Evolutionary conservation across 2,113 vertebrate species (phyloP).

Genomic region (Ranitomeya imitator): DNA sequence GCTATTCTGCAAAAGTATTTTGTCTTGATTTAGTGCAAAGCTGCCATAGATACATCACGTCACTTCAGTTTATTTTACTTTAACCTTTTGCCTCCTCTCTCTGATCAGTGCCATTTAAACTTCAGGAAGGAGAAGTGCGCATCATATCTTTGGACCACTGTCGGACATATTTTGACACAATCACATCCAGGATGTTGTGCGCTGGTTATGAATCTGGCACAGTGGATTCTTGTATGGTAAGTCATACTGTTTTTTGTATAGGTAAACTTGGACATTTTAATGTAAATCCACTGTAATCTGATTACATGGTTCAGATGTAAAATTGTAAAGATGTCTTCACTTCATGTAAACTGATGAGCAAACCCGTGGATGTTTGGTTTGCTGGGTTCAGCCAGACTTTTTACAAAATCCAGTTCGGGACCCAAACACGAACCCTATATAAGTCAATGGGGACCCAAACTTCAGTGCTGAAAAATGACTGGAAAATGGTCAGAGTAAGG

Average conservation of each 20-base stretch:
- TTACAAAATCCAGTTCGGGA: too few relatives aligned
- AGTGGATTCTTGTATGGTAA: constrained; percentile 80
- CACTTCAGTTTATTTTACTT: neutral
- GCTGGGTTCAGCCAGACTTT: too few relatives aligned
- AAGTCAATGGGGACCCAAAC: too few relatives aligned
- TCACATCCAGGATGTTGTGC: constrained; percentile 92
- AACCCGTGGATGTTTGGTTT: too few relatives aligned
- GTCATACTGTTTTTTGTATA: constrained; percentile 18
- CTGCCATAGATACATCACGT: neutral
- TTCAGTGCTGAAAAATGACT: too few relatives aligned
- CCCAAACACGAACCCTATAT: too few relatives aligned
- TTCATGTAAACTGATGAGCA: too few relatives aligned
- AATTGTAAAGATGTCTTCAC: too few relatives aligned
- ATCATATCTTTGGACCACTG: constrained; percentile 90
- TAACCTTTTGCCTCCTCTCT: neutral
- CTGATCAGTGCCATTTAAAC: constrained; percentile 90
- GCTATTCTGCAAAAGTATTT: neutral
- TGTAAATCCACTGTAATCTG: too few relatives aligned
- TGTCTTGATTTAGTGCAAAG: neutral
- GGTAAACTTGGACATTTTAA: too few relatives aligned
- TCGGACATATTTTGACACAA: constrained; percentile 92
- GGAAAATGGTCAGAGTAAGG: too few relatives aligned
- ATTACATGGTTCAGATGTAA: too few relatives aligned
- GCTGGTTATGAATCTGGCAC: constrained; percentile 92
- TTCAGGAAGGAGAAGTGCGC: constrained; percentile 94